Base-by-base conservation (phyloP, 2,113 vertebrate genomes). In the Gallinago paraguaiae region DNA sequence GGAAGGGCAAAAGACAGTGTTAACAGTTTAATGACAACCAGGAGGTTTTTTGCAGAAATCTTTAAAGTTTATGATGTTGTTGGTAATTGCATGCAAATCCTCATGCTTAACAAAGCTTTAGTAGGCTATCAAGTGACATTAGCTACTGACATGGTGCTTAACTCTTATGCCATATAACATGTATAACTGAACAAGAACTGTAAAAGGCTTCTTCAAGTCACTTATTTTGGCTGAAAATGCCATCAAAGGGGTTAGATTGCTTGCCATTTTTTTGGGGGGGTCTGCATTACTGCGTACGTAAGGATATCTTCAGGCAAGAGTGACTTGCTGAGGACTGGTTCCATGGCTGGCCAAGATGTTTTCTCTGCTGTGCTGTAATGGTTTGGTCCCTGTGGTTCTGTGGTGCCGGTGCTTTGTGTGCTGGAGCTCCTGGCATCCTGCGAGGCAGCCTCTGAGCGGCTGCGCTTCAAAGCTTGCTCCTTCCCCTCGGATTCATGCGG, bases 61-160 rank as follows among this genome's bases (percentile, higher is more conserved):
- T 86, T 20, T 22, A 6, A 86, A 81, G 33, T 96, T 96, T 93
- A 31, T 86, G 76, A n/a, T 8, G 3, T 85, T 82, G 82, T 93
- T 96, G 80, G 53, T 96, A 93, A 90, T 75, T 81, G 56, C 70
- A 85, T 83, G 85, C 60, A 96, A 94, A 94, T 94, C 89, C 86
- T 65, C 72, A 39, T 16, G 33, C 77, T 96, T 96, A 86, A 92
- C 71, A 96, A 93, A 93, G 82, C 84, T 95, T 95, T 93, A 86
- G 74, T 78, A 59, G 46, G 48, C 82, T 92, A 85, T 97, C 67
- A 78, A 56, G 74, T 95, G 84, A 92, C 74, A 57, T 60, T 68
- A 90, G 69, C 84, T 82, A 41, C 65, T 84, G 88, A 71, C 59
- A 65, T 1, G 15, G 77, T 87, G 56, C 93, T 96, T 87, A 90